Conservation (phyloP, 2,888 invertebrate species). For the Oscheius sp. region DNA sequence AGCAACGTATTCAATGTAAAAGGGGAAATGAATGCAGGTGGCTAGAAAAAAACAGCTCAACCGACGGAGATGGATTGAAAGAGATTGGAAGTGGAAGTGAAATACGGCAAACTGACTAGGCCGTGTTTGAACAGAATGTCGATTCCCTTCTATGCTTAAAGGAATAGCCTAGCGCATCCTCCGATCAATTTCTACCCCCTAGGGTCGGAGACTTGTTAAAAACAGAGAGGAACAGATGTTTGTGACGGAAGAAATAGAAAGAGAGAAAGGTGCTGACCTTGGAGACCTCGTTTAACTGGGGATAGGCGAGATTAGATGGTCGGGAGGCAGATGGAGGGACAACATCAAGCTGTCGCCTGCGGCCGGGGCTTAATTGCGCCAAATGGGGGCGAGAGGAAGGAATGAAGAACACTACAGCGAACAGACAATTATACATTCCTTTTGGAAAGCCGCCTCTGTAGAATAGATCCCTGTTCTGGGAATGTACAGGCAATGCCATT, state of each 20-base stretch:
- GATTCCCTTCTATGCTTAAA: too few relatives aligned
- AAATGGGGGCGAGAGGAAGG: not conserved
- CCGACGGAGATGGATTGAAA: conserved; percentile 5
- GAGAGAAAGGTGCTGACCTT: not conserved
- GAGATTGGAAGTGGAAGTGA: not conserved
- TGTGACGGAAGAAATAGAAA: not conserved
- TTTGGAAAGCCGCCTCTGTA: not conserved
- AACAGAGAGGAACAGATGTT: not conserved
- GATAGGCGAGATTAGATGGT: not conserved
- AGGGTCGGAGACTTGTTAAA: not conserved
- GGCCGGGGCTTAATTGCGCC: conserved; percentile 9
- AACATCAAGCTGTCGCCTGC: not conserved
- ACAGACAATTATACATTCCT: conserved; percentile 13
- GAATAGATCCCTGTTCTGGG: not conserved
- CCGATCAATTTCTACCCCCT: not conserved
- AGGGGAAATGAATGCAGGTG: not conserved
- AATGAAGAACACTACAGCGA: too few relatives aligned
- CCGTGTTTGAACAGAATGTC: too few relatives aligned
- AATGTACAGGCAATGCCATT: not conserved
- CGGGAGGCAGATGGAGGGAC: not conserved
- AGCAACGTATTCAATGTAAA: not conserved
- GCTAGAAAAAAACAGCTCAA: not conserved
- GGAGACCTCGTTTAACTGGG: not conserved
- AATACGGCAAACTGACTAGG: too few relatives aligned
- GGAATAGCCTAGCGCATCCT: not conserved